Evolutionary conservation across 2,888 invertebrate species (phyloP), one percentile per base, ranked within the genome.

Genomic region (Drosophila suboccidentalis): DNA sequence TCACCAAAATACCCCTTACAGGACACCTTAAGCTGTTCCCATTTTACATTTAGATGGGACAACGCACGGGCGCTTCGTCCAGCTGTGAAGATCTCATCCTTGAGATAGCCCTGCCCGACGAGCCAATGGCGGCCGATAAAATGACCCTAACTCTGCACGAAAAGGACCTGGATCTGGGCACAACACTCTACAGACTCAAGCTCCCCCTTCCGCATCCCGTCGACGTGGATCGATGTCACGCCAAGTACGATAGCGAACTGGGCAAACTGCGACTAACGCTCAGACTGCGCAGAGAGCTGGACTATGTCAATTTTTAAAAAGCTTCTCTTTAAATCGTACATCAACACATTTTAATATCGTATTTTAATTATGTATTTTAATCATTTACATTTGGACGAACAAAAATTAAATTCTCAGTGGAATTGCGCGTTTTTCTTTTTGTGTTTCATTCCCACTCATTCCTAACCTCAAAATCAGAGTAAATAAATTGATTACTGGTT

Each of bases 71-170:
- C 17, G 93, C 95, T 2, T 95, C 97, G 0, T 94, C 97, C 3
- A 97, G 97, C 89, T 98, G 98, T 93, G 98, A 98, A 92, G 96
- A 97, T 91, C 95, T 98, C 93, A 94, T 97, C n/a, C 93, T 98
- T 26, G 94, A 94, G 68, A 94, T 98, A 15, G 93, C 95, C 81
- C 93, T 98, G 91, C 96, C 97, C 0, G 96, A 95, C 2, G 97
- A 97, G 90, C 94, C 94, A 69, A 91, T 91, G 68, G 38, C 73
- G 0, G 94, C 94, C 47, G 95, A 96, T 77, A 96, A 96, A 87
- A 95, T 98, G 66, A 95, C 96, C 75, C 93, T 98, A 47, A 94
- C 95, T 71, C 95, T 96, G 4, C 94, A 94, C 13, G 93, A 94
- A 38, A 93, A 93, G 10, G 94, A 94, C 71, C 92, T 97, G 22